Evolutionary conservation across 2,888 invertebrate genomes (phyloP), one percentile per base, ranked within the genome.

Genomic region (Polydrusus cervinus): DNA sequence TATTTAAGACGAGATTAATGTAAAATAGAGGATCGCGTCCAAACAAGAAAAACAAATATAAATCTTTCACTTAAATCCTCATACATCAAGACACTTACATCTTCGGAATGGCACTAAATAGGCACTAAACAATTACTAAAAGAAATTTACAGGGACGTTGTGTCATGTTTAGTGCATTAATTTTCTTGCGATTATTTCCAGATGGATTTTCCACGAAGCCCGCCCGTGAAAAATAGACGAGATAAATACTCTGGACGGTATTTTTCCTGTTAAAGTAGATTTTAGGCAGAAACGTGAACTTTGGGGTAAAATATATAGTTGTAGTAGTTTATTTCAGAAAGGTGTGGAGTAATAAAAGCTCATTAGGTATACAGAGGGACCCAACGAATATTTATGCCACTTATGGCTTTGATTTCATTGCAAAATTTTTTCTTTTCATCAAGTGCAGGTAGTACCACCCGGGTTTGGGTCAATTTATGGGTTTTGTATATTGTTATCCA

Each of bases 11-110:
- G 10, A 38, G 38, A 38, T 57, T 38, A 34, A 57, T 57, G 34
- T 57, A 57, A 57, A 38, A 34, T 38, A 38, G 34, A 57, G n/a
- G 25, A 43, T 55, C 55, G 14, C n/a, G 55, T 55, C 67, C 38
- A 16, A 55, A 43, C 38, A 51, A 67, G 67, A 55, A 67, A 67
- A 67, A 67, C 55, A 43, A 20, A 66, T 40, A 67, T 67, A 67
- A 67, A 67, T 67, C 67, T 67, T 30, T 67, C 67, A 55, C 67
- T 67, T 67, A 67, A 67, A 67, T 43, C 9, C 20, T 25, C 67
- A 67, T 67, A 67, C 20, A 55, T 67, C 67, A 25, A n/a, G 40
- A 13, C 45, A 18, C 43, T 55, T 55, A 67, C 55, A 67, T 67
- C 67, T 43, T 16, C 13, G 34, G 45, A 14, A 67, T 55, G 67